A percentile compares a stretch with the other conserved stretches of the same genome.
These are phyloP conservation scores for Lasioglossum morio DNA, from an alignment of 2,888 invertebrate genomes.

Conservation along the genomic window DNA sequence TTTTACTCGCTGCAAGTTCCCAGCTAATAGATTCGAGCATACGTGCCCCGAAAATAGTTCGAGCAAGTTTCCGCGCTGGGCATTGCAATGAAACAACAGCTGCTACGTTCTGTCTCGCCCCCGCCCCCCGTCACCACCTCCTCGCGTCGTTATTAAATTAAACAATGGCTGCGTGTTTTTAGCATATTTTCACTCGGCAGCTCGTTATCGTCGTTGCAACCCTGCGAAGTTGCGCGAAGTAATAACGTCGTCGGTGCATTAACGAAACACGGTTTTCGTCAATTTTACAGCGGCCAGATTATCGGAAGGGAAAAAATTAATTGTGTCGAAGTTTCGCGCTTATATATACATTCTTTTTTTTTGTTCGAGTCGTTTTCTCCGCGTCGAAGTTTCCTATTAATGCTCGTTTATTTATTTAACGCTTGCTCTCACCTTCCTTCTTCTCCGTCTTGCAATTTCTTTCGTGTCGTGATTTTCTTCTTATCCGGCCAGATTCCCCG, in stretches of 20 bases:
- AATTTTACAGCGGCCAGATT: neutral
- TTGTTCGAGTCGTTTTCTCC: neutral
- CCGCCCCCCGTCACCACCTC: neutral
- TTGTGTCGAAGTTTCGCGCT: neutral
- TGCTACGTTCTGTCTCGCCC: slow-evolving; percentile 9
- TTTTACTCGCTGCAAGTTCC: slow-evolving; percentile 36
- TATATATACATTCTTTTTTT: fast-evolving
- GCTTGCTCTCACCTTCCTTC: neutral
- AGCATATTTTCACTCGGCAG: neutral
- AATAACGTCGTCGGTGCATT: neutral
- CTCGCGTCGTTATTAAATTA: slow-evolving; percentile 17
- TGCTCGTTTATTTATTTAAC: slow-evolving; percentile 30
- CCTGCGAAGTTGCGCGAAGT: neutral
- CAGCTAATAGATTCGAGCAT: slow-evolving; percentile 41
- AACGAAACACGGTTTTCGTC: neutral
- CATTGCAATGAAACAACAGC: slow-evolving; percentile 32
- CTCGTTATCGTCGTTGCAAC: neutral
- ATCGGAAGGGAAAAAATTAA: neutral
- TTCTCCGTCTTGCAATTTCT: slow-evolving; percentile 19
- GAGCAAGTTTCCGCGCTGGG: slow-evolving; percentile 28
- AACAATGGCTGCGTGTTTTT: slow-evolving; percentile 3
- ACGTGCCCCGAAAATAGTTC: slow-evolving; percentile 39
- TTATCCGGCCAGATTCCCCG: slow-evolving; percentile 2
- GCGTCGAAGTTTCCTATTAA: neutral
- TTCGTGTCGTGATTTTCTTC: slow-evolving; percentile 35